Evolutionary conservation across 2,888 invertebrate species (phyloP).

Genomic region (Hirudinaria manillensis): DNA sequence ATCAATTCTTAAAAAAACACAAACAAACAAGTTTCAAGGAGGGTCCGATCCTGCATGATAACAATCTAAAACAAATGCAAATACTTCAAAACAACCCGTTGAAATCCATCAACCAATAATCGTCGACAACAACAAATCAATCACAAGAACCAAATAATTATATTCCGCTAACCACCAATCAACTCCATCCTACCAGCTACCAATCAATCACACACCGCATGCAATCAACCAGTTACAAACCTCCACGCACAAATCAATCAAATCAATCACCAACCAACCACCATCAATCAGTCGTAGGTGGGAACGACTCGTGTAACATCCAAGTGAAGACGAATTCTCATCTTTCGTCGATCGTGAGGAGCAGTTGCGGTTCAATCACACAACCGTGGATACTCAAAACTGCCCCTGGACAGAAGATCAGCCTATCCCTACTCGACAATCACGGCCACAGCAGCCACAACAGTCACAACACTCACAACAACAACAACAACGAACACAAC

Average conservation of each 20-base stretch:
- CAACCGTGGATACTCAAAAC: slow-evolving; percentile 29
- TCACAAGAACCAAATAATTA: background rate
- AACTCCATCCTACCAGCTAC: background rate
- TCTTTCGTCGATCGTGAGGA: background rate
- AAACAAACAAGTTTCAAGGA: no score
- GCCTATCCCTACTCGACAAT: slow-evolving; percentile 31
- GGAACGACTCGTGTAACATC: background rate
- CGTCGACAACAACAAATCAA: no score
- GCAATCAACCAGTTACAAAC: background rate
- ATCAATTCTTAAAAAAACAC: no score
- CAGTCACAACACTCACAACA: no score
- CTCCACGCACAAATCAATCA: background rate
- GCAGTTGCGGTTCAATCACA: slow-evolving; percentile 23
- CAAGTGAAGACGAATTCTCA: background rate
- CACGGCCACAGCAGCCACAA: background rate
- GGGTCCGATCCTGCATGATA: no score
- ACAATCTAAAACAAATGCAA: no score
- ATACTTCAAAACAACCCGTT: no score
- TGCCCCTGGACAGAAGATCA: slow-evolving; percentile 32
- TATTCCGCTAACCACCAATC: background rate
- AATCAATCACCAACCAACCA: no score
- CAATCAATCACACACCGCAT: background rate
- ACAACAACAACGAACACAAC: no score
- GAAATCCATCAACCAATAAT: no score
- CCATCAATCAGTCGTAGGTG: background rate